Evolutionary conservation across 53 echinoderm and acorn worm species (phyloP).

Genomic region (Echinometra lucunter): DNA sequence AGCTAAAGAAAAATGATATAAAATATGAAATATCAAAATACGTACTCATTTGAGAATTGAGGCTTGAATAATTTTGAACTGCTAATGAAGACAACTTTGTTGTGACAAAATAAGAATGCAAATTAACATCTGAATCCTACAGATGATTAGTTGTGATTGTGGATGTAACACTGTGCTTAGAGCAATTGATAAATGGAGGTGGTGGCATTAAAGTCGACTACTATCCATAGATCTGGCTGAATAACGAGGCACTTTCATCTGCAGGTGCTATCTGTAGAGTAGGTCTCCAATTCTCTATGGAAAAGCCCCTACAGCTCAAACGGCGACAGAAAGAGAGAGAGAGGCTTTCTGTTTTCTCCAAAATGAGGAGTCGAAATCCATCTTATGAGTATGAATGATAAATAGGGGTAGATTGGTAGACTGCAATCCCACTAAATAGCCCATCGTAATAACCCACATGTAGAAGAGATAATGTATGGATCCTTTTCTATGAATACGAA

Average conservation of each 20-base stretch:
- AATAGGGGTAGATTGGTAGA: slow-evolving; percentile 5
- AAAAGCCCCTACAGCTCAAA: slow-evolving; percentile 46
- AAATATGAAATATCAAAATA: neutral
- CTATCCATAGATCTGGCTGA: slow-evolving; percentile 3
- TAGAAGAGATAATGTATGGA: neutral
- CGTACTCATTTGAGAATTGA: neutral
- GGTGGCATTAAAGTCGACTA: neutral
- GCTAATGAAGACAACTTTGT: neutral
- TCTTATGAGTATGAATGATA: slow-evolving; percentile 45
- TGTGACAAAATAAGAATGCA: neutral
- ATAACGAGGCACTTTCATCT: slow-evolving; percentile 56
- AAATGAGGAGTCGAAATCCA: slow-evolving; percentile 10
- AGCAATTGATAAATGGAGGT: slow-evolving; percentile 23
- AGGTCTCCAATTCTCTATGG: slow-evolving; percentile 30
- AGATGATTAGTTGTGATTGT: neutral
- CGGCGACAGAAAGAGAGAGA: too few species aligned
- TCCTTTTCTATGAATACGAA: neutral
- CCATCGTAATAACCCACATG: slow-evolving; percentile 15
- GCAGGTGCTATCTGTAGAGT: slow-evolving; percentile 49
- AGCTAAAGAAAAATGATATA: neutral
- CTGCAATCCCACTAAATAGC: slow-evolving; percentile 29
- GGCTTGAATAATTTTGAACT: neutral
- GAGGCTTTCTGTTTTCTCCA: neutral
- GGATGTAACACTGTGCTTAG: neutral
- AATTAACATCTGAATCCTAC: neutral